Evolutionary conservation across 2,113 vertebrate species (phyloP).

Genomic region (Donacobius atricapilla): DNA sequence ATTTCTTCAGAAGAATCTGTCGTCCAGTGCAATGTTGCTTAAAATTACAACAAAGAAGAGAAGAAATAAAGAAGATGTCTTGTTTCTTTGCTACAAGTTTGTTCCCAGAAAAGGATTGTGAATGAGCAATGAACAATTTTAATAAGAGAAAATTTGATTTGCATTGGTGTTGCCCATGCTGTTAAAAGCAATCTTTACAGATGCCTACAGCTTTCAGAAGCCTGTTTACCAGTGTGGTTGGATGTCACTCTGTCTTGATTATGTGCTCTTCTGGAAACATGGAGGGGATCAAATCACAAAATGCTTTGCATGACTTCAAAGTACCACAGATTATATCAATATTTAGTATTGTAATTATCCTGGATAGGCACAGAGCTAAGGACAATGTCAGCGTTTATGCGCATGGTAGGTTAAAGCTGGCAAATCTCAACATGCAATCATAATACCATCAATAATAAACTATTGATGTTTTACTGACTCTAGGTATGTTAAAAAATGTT

Average conservation of each 20-base stretch:
- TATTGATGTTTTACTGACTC: not conserved
- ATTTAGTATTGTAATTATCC: not conserved
- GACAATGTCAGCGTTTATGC: not conserved
- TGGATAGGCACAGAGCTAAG: not conserved
- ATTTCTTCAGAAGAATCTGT: not conserved
- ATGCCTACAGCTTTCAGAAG: not conserved
- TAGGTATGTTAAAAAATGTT: not conserved
- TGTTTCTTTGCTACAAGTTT: not conserved
- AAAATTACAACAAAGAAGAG: not conserved
- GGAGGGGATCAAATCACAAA: not conserved
- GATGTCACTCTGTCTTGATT: not conserved
- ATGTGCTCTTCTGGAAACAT: not conserved
- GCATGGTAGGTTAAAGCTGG: not conserved
- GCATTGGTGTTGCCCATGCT: not conserved
- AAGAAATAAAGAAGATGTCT: not conserved
- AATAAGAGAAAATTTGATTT: not conserved
- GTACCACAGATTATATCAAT: not conserved
- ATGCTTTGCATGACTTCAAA: not conserved
- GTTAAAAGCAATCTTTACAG: not conserved
- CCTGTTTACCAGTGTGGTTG: not conserved
- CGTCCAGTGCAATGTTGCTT: not conserved
- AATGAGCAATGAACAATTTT: not conserved
- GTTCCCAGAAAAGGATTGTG: not conserved
- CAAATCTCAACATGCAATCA: accelerated
- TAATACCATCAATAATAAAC: not conserved